Evolutionary conservation across 1,140 invertebrate species (phyloP).

Genomic region (Atta cephalotes): DNA sequence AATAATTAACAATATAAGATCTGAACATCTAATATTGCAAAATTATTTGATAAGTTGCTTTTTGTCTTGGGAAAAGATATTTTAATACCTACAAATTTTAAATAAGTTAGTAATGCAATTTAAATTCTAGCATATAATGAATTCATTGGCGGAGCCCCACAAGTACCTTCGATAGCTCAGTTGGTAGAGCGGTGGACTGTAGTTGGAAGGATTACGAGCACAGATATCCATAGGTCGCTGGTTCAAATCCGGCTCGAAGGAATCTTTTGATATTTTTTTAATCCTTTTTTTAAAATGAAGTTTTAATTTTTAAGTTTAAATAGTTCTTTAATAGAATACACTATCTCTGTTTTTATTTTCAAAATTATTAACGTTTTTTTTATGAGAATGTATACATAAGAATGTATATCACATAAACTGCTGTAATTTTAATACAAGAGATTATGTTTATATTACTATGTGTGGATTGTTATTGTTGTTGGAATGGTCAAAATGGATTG

Average conservation of each 20-base stretch:
- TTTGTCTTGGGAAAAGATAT: background rate
- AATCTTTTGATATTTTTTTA: slow-evolving; percentile 77
- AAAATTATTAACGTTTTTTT: slow-evolving; percentile 13
- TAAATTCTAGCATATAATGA: background rate
- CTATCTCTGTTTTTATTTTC: background rate
- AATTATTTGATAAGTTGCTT: slow-evolving; percentile 22
- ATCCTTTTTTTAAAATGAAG: background rate
- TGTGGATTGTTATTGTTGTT: too few species aligned
- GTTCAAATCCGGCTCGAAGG: slow-evolving; percentile 84
- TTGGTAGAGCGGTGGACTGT: slow-evolving; percentile 96
- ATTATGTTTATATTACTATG: too few species aligned
- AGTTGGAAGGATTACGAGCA: slow-evolving; percentile 82
- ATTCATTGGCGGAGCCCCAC: background rate
- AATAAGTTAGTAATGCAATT: background rate
- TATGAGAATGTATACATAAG: background rate
- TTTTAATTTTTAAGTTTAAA: background rate
- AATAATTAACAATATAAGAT: background rate
- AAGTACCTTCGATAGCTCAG: slow-evolving; percentile 87
- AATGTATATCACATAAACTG: background rate
- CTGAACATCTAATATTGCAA: background rate
- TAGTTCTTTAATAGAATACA: too few species aligned
- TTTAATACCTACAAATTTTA: slow-evolving; percentile 1
- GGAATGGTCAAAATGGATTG: background rate
- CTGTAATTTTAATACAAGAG: background rate
- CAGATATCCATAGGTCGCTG: slow-evolving; percentile 83